Conservation (phyloP, 2,888 invertebrate species). For the Osmoderma eremita region DNA sequence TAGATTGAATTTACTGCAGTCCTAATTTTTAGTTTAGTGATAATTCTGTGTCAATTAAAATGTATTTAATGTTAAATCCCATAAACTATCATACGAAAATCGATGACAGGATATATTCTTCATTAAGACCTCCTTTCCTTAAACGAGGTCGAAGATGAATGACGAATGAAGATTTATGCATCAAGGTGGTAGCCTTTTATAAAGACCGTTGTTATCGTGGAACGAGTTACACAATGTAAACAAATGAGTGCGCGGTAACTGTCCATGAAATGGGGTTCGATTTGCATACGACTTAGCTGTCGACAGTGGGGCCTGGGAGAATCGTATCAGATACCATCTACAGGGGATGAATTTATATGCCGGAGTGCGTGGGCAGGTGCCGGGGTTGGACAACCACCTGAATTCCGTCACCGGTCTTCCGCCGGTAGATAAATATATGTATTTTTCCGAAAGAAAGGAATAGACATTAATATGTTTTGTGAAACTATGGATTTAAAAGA, state of each 20-base stretch:
- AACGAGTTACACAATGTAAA: constrained; percentile 43
- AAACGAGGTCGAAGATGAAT: constrained; percentile 26
- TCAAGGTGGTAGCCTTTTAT: constrained; percentile 38
- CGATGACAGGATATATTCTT: background rate
- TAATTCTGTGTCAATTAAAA: too few relatives aligned
- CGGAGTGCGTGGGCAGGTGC: constrained; percentile 60
- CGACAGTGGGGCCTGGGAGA: constrained; percentile 50
- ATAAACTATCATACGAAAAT: background rate
- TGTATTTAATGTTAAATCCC: too few relatives aligned
- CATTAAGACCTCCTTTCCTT: constrained; percentile 16
- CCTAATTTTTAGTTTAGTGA: constrained; percentile 1
- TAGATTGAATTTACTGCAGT: constrained; percentile 1
- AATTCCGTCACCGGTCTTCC: constrained; percentile 39
- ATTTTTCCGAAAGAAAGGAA: background rate
- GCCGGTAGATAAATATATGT: constrained; percentile 11
- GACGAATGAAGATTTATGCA: constrained; percentile 40
- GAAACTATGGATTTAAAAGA: too few relatives aligned
- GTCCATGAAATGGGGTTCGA: constrained; percentile 48
- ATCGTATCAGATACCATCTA: constrained; percentile 53
- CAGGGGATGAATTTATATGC: constrained; percentile 57
- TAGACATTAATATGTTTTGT: too few relatives aligned
- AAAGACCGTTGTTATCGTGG: constrained; percentile 35
- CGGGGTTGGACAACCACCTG: constrained; percentile 44
- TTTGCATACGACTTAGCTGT: constrained; percentile 56
- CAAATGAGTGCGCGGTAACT: constrained; percentile 49